Evolutionary conservation across 2,113 vertebrate genomes (phyloP).

Genomic region (Poeciliopsis retropinna): DNA sequence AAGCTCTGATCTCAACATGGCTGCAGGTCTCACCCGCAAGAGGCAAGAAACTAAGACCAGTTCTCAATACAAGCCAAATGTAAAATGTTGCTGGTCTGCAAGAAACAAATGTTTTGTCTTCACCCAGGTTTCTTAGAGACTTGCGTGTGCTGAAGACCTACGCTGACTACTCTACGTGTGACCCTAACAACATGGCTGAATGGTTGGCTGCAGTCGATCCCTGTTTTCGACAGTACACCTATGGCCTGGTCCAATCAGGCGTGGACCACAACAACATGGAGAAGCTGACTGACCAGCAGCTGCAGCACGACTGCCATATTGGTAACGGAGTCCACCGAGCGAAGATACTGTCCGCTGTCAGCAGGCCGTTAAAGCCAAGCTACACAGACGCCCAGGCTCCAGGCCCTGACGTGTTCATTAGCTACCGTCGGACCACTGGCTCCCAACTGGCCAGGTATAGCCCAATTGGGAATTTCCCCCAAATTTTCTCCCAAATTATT

Average conservation of each 20-base stretch:
- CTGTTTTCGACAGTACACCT: slow-evolving; percentile 95
- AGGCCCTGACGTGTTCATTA: slow-evolving; percentile 95
- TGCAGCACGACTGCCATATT: slow-evolving; percentile 88
- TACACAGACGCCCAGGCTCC: slow-evolving; percentile 75
- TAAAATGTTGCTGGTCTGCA: background rate
- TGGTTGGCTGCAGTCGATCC: slow-evolving; percentile 91
- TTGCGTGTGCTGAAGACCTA: slow-evolving; percentile 93
- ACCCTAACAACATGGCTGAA: slow-evolving; percentile 94
- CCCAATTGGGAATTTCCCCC: background rate
- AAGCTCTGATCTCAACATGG: slow-evolving; percentile 86
- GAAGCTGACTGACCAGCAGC: slow-evolving; percentile 90
- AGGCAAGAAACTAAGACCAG: slow-evolving; percentile 75
- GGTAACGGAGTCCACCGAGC: slow-evolving; percentile 87
- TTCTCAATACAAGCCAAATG: background rate
- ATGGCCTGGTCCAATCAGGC: slow-evolving; percentile 89
- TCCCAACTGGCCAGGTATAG: slow-evolving; percentile 96
- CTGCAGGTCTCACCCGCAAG: slow-evolving; percentile 87
- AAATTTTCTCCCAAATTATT: background rate
- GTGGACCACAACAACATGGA: slow-evolving; percentile 86
- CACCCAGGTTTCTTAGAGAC: slow-evolving; percentile 89
- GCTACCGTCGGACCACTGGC: slow-evolving; percentile 91
- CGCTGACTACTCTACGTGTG: slow-evolving; percentile 93
- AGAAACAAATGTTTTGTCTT: background rate
- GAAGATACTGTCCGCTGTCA: slow-evolving; percentile 84
- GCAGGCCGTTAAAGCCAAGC: slow-evolving; percentile 78